Evolutionary conservation across 2,113 vertebrate species (phyloP), one percentile per base, ranked within the genome.

Genomic region (Grus americana): DNA sequence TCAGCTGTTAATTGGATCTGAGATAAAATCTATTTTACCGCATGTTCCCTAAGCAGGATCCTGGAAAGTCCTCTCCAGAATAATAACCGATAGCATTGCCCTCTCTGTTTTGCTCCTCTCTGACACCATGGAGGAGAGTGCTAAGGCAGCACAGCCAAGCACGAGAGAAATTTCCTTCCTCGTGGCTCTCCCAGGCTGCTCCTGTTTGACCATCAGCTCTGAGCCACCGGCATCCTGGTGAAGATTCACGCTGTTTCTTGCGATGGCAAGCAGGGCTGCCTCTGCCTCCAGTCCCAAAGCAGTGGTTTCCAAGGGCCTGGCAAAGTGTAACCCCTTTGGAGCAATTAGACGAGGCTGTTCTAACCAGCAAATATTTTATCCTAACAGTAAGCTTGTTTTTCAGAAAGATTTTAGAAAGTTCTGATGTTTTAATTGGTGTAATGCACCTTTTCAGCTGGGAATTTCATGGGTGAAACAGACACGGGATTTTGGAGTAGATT

Each of bases 1-100:
- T 95, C 93, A 95, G 97, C 94, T 97, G 97, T 98, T 98, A 98
- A 98, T 98, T 98, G 98, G 94, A 97, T 94, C 80, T 34, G 67
- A 93, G 95, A 95, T 87, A 93, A 94, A 96, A 97, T 91, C 93
- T 92, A 79, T n/a, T 92, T 95, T 82, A 80, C 86, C 26, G 4
- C 86, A 12, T 65, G 88, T 78, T 96, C 79, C 92, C 75, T 50
- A 83, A 74, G 79, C 88, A 95, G 68, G 86, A 47, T 74, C 83
- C 86, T 80, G 90, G 36, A 52, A 92, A 94, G 72, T 92, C 93
- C 61, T 47, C 61, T 83, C 82, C 73, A 26, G 55, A 74, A 86
- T 66, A 82, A 87, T 34, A 94, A 24, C 86, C 79, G 50, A 27
- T 3, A 62, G 79, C 75, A 4, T 17, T 58, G 50, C 42, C 49